phyloP scores from a whole-genome alignment of 2,113 vertebrate species.

The Onychorhynchus coronatus region DNA sequence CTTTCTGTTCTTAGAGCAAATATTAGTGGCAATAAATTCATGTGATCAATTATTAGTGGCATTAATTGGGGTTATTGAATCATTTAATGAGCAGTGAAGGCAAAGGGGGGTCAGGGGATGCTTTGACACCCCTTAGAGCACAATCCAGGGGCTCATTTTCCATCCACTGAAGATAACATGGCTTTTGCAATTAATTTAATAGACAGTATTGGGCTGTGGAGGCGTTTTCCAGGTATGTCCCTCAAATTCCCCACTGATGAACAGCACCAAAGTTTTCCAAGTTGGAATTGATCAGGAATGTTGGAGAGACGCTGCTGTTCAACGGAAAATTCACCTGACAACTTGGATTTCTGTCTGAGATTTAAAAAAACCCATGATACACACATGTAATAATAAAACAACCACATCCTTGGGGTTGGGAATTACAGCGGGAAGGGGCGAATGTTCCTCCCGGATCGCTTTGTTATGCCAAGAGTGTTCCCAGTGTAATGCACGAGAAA shows the following conservation, averaged over 20 bases:
- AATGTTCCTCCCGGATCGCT: not conserved
- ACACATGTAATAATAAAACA: not conserved
- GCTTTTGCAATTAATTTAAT: not conserved
- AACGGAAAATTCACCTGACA: not conserved
- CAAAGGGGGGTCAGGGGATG: not conserved
- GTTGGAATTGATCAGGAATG: not conserved
- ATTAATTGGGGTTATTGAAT: not conserved
- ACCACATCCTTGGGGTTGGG: not conserved
- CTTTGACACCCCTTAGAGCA: not conserved
- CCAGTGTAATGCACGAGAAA: not conserved
- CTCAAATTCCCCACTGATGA: not conserved
- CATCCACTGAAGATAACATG: rapidly evolving
- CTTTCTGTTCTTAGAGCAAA: not conserved
- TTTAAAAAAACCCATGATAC: too few relatives aligned
- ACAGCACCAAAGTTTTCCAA: rapidly evolving
- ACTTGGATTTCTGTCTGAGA: rapidly evolving
- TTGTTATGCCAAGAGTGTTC: not conserved
- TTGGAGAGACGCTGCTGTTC: not conserved
- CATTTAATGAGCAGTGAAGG: not conserved
- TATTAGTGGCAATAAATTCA: not conserved
- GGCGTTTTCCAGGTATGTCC: not conserved
- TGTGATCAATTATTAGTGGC: not conserved
- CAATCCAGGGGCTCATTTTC: not conserved
- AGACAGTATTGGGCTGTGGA: rapidly evolving
- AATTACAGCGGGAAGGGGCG: not conserved